These are phyloP conservation scores for Nemopilema nomurai DNA, from an alignment of 30 jellyfish, hydroid and myxozoan species.

Conservation along the genomic window DNA sequence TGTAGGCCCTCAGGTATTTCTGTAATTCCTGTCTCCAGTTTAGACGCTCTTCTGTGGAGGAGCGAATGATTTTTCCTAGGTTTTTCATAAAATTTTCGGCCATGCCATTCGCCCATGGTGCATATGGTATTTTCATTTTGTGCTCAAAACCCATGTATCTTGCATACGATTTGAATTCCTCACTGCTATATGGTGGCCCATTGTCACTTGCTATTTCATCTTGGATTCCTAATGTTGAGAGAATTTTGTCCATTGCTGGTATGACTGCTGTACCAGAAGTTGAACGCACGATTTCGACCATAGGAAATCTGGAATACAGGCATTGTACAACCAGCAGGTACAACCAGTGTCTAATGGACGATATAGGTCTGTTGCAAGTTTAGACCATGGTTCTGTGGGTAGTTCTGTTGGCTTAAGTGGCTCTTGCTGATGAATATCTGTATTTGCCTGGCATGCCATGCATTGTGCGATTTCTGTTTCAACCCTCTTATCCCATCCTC, in stretches of 20 bases:
- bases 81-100: slow-evolving; percentile 29
- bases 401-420: not conserved
- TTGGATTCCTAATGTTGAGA: slow-evolving; percentile 31
- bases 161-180: slow-evolving; percentile 20
- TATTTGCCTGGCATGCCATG: no score
- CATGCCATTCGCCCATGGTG: slow-evolving; percentile 62
- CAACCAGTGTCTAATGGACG: slow-evolving; percentile 30
- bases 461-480: no score
- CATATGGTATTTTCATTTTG: slow-evolving; percentile 15
- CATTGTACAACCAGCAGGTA: slow-evolving; percentile 53
- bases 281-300: slow-evolving; percentile 44
- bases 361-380: slow-evolving; percentile 9
- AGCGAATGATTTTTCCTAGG: slow-evolving; percentile 36
- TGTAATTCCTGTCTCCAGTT: slow-evolving; percentile 59
- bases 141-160: slow-evolving; percentile 26
- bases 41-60: slow-evolving; percentile 18
- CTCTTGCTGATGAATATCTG: no score
- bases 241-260: slow-evolving; percentile 42
- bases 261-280: slow-evolving; percentile 35
- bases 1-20: slow-evolving; percentile 37
- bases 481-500: no score
- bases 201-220: slow-evolving; percentile 40
- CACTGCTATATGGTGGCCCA: slow-evolving; percentile 54
- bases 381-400: slow-evolving; percentile 50
- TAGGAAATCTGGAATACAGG: slow-evolving; percentile 54